Percentiles rank a stretch among this genome's conserved stretches.
phyloP scores from a whole-genome alignment of 2,888 invertebrate genomes.

The Cosmia pyralina region DNA sequence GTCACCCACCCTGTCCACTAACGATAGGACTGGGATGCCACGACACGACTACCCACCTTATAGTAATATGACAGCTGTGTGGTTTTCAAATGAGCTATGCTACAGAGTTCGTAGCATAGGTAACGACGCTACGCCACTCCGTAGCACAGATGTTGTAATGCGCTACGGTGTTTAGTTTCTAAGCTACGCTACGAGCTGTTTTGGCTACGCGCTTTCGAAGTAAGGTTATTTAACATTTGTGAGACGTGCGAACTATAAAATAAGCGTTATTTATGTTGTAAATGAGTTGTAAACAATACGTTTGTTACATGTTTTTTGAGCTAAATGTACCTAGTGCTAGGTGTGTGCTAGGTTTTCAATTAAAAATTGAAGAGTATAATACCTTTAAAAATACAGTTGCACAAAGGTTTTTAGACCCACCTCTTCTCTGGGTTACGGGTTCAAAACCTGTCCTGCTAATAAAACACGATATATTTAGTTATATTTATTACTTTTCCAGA shows the following conservation, averaged over 20 bases:
- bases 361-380: too few relatives aligned
- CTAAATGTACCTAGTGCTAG: too few relatives aligned
- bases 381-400: neutral
- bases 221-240: neutral
- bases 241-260: too few relatives aligned
- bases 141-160: constrained; percentile 46
- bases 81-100: constrained; percentile 66
- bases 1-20: constrained; percentile 51
- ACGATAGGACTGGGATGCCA: constrained; percentile 45
- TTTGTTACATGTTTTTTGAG: too few relatives aligned
- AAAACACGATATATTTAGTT: too few relatives aligned
- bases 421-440: too few relatives aligned
- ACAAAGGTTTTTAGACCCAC: neutral
- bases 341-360: too few relatives aligned
- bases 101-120: constrained; percentile 53
- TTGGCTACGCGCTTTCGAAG: constrained; percentile 16
- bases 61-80: constrained; percentile 67
- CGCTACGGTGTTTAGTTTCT: constrained; percentile 22
- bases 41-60: constrained; percentile 59
- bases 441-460: too few relatives aligned
- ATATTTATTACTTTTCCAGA: constrained; percentile 7
- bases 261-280: too few relatives aligned
- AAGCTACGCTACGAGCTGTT: constrained; percentile 17
- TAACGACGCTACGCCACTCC: constrained; percentile 50
- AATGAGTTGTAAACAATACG: too few relatives aligned